Evolutionary conservation across 2,888 invertebrate genomes (phyloP).

Genomic region (Zygothrica quintamaculata): DNA sequence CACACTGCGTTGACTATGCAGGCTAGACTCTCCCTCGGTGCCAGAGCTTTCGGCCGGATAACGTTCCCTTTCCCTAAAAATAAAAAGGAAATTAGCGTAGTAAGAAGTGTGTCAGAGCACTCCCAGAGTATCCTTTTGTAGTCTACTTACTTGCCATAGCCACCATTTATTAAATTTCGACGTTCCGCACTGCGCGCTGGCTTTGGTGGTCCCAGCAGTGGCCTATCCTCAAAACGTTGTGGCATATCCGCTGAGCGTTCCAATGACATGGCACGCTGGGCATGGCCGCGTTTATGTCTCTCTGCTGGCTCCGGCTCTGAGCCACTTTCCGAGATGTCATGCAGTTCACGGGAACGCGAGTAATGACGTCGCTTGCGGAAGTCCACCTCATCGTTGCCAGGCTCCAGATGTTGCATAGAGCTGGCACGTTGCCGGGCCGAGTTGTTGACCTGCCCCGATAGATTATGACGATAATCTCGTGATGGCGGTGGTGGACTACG

Average conservation of each 20-base stretch:
- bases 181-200: constrained; percentile 83
- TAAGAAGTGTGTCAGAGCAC: too few species aligned
- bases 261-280: constrained; percentile 68
- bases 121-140: too few species aligned
- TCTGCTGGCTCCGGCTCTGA: constrained; percentile 83
- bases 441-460: constrained; percentile 51
- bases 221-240: constrained; percentile 74
- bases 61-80: constrained; percentile 83
- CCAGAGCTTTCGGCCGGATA: constrained; percentile 85
- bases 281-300: constrained; percentile 68
- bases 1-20: constrained; percentile 92
- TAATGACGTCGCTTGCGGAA: constrained; percentile 82
- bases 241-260: constrained; percentile 60
- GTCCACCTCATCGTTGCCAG: constrained; percentile 82
- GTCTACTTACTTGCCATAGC: constrained; percentile 54
- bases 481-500: constrained; percentile 75
- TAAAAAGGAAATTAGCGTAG: neutral
- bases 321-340: constrained; percentile 85
- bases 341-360: constrained; percentile 85
- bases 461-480: constrained; percentile 73
- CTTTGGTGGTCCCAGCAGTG: constrained; percentile 82
- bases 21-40: constrained; percentile 91
- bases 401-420: constrained; percentile 84
- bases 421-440: constrained; percentile 77
- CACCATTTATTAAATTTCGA: constrained; percentile 50